Conservation (phyloP, 2,797 vertebrate species). For the Cynopterus sphinx region DNA sequence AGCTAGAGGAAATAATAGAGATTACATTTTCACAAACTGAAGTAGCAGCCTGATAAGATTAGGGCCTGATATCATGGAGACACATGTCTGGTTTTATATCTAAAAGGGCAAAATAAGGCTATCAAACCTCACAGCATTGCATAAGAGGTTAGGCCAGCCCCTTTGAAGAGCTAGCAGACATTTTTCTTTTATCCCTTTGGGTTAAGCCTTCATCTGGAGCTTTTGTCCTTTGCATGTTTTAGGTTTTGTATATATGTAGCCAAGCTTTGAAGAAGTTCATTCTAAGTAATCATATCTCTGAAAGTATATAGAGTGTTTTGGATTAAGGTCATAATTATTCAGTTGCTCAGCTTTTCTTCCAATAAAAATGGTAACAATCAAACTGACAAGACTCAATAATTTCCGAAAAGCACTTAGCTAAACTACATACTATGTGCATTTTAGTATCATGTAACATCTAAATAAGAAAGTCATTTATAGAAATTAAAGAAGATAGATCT, state of each 20-base stretch:
- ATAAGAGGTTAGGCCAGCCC: background rate
- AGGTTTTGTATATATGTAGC: background rate
- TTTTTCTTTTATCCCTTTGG: background rate
- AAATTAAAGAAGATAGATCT: background rate
- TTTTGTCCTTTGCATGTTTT: background rate
- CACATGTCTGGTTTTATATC: constrained; percentile 1
- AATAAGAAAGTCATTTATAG: background rate
- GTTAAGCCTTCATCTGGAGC: background rate
- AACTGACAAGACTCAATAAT: background rate
- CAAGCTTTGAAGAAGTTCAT: background rate
- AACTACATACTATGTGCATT: background rate
- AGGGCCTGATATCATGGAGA: background rate
- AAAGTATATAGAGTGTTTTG: background rate
- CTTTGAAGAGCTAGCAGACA: background rate
- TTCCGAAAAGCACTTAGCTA: background rate
- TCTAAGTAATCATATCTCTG: background rate
- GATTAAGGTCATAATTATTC: background rate
- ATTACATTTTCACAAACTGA: background rate
- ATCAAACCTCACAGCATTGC: background rate
- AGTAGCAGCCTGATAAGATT: background rate
- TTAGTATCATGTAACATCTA: background rate
- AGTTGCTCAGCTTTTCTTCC: background rate
- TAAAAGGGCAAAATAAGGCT: background rate
- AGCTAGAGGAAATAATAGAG: constrained; percentile 4
- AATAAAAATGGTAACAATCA: constrained; percentile 5